These are phyloP conservation scores for Forbesichthys papilliferus DNA, from an alignment of 2,113 vertebrate genomes.

Conservation along the genomic window DNA sequence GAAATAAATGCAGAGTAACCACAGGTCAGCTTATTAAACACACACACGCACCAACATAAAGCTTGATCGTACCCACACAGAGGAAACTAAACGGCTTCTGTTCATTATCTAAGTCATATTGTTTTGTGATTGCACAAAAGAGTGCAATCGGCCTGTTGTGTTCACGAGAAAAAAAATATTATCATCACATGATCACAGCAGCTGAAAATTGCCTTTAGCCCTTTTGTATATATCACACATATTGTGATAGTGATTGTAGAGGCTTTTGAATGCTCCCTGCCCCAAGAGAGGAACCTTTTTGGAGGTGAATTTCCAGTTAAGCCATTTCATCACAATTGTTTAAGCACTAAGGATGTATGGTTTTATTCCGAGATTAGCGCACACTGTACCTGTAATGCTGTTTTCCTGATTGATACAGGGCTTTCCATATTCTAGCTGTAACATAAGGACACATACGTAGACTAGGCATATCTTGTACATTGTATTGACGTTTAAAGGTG, in stretches of 20 bases:
- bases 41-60: background rate
- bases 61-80: slow-evolving; percentile 19
- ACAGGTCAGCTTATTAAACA: slow-evolving; percentile 1
- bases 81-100: slow-evolving; percentile 23
- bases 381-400: too few relatives aligned
- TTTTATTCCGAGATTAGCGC: too few relatives aligned
- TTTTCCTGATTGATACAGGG: too few relatives aligned
- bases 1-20: background rate
- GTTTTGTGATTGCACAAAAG: slow-evolving; percentile 43
- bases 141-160: slow-evolving; percentile 57
- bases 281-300: too few relatives aligned
- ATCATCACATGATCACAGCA: slow-evolving; percentile 30
- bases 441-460: too few relatives aligned
- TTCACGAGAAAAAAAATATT: slow-evolving; percentile 40
- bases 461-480: too few relatives aligned
- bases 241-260: slow-evolving; percentile 28
- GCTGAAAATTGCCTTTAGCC: slow-evolving; percentile 46
- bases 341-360: too few relatives aligned
- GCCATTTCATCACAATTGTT: too few relatives aligned
- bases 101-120: slow-evolving; percentile 41
- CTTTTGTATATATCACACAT: slow-evolving; percentile 4
- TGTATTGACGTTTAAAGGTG: too few relatives aligned
- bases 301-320: too few relatives aligned
- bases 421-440: too few relatives aligned
- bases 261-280: too few relatives aligned